Conservation (phyloP, 2,113 vertebrate genomes). For the Opisthocomus hoazin region DNA sequence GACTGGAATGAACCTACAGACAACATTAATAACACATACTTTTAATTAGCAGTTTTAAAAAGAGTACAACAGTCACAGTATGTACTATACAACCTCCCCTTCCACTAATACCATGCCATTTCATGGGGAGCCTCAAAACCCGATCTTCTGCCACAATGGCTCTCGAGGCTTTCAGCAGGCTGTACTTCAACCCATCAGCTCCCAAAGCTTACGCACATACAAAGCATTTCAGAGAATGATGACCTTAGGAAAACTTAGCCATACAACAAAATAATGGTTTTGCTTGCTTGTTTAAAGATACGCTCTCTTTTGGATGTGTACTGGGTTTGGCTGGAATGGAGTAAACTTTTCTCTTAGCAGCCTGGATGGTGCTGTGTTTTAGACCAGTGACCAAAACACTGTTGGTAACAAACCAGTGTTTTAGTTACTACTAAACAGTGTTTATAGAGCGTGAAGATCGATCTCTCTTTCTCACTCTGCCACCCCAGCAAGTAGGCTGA, state of each 20-base stretch:
- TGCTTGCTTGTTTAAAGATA: not conserved
- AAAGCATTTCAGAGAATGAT: not conserved
- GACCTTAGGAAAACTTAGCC: not conserved
- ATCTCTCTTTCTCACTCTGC: not conserved
- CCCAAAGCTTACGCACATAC: not conserved
- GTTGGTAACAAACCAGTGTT: not conserved
- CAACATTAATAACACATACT: conserved; percentile 74
- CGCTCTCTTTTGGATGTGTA: rapidly evolving
- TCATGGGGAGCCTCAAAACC: not conserved
- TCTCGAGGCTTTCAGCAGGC: not conserved
- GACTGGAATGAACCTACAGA: conserved; percentile 90
- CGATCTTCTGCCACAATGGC: not conserved
- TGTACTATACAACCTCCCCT: not conserved
- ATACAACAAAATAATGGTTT: not conserved
- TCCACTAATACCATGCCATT: not conserved
- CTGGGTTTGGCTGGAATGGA: not conserved
- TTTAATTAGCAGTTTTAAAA: conserved; percentile 47
- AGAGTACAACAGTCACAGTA: conserved; percentile 9
- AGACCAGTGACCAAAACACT: not conserved
- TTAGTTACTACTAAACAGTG: not conserved
- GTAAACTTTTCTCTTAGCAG: not conserved
- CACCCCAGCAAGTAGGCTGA: not conserved
- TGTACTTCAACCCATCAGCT: not conserved
- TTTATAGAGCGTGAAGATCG: not conserved
- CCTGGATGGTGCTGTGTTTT: not conserved